Percentiles rank a stretch among this genome's conserved stretches.
Conservation (phyloP, 2,888 invertebrate genomes). For the Scaptomyza tumidula region DNA sequence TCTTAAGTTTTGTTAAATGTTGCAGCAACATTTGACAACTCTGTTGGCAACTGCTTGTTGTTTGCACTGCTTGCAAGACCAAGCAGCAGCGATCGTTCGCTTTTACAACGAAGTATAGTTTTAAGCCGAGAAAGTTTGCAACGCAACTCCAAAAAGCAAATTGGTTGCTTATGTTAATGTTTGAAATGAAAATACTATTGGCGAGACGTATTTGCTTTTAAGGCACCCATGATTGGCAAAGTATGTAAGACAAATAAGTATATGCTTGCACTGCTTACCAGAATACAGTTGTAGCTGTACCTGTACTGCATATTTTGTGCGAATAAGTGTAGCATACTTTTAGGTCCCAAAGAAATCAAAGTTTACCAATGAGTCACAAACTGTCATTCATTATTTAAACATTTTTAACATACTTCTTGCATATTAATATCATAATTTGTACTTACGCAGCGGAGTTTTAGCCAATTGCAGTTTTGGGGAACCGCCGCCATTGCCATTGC, state of each 20-base stretch:
- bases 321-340: constrained; percentile 35
- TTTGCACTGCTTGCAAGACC: constrained; percentile 22
- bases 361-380: background rate
- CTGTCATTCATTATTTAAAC: background rate
- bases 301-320: background rate
- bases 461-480: constrained; percentile 83
- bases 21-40: constrained; percentile 51
- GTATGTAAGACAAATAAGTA: no score
- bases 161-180: no score
- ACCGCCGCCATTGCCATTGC: constrained; percentile 79
- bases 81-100: constrained; percentile 13
- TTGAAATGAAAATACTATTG: no score
- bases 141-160: no score
- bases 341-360: background rate
- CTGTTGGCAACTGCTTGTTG: constrained; percentile 19
- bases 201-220: no score
- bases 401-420: no score
- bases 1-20: constrained; percentile 56
- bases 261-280: constrained; percentile 1
- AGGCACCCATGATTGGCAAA: no score
- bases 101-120: background rate
- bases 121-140: background rate
- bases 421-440: constrained; percentile 1
- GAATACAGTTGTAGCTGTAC: background rate
- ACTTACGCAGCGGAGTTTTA: constrained; percentile 86